Conservation (phyloP, 2,888 invertebrate species). For the Asteroscopus sphinx region DNA sequence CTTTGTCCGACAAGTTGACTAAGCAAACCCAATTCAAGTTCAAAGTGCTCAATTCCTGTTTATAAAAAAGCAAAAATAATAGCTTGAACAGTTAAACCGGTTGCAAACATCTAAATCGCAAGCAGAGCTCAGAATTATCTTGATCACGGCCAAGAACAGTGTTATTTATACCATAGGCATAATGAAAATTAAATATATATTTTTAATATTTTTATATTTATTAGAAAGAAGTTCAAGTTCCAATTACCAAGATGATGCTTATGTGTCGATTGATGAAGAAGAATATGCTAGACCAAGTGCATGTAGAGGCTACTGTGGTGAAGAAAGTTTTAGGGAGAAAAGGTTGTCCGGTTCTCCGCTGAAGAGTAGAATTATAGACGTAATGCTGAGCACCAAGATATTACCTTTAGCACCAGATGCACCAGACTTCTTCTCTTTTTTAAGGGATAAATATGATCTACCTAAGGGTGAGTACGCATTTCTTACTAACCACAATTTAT, state of each 20-base stretch:
- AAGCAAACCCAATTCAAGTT: slow-evolving; percentile 46
- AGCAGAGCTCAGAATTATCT: slow-evolving; percentile 50
- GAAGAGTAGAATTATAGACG: slow-evolving; percentile 74
- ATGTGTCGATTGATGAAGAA: slow-evolving; percentile 57
- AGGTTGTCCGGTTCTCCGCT: slow-evolving; percentile 49
- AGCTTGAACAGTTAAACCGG: slow-evolving; percentile 56
- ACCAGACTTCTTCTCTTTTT: slow-evolving; percentile 70
- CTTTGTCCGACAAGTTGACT: slow-evolving; percentile 7
- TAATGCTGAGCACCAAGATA: slow-evolving; percentile 74
- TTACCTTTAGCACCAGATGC: slow-evolving; percentile 66
- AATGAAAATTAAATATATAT: slow-evolving; percentile 41
- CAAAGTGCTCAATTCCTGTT: slow-evolving; percentile 48
- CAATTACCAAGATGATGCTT: slow-evolving; percentile 56
- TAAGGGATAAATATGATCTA: slow-evolving; percentile 77
- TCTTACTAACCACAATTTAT: too few relatives aligned
- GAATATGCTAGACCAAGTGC: slow-evolving; percentile 65
- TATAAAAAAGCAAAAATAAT: slow-evolving; percentile 39
- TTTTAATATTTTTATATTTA: slow-evolving; percentile 38
- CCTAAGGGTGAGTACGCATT: slow-evolving; percentile 74
- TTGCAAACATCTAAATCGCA: slow-evolving; percentile 37
- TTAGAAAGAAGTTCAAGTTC: slow-evolving; percentile 36
- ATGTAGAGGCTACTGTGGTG: slow-evolving; percentile 66
- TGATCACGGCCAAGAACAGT: slow-evolving; percentile 61
- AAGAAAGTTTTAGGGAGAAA: slow-evolving; percentile 58
- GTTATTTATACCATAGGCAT: slow-evolving; percentile 12